Base-by-base conservation (phyloP, 1,140 invertebrate genomes). In the Hydropsyche tenuis region DNA sequence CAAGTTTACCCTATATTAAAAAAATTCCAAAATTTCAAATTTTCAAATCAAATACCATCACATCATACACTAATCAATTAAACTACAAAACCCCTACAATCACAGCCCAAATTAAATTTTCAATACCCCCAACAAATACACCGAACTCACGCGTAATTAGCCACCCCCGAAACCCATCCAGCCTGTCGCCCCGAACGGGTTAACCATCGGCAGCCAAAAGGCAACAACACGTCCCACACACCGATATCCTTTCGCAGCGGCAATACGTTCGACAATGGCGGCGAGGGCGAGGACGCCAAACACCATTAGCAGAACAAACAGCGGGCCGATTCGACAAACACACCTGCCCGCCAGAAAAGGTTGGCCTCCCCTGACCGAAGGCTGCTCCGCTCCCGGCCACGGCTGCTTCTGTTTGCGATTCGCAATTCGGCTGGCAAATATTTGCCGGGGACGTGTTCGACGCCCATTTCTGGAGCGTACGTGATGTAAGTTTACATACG, bases 261-360 rank as follows among this genome's bases (percentile, higher is more conserved):
- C 11, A 48, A 48, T 48, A 12, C 4, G 45, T 6, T 48, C 45
- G 45, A 48, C 45, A 48, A n/a, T 12, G 45, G 16, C 45, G 45
- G 4, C 37, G n/a, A n/a, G n/a, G n/a, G n/a, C n/a, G n/a, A n/a
- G n/a, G n/a, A 18, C 20, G 63, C 14, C 30, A 65, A 65, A 65
- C 63, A 65, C 63, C 63, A 65, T 65, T 65, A 65, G 63, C 63
- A 65, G 42, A 65, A 65, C 63, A 65, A 65, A 65, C 63, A 65
- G 63, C 27, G 16, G 30, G 30, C 63, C 63, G 63, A 65, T 43
- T 65, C 63, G 63, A 22, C 23, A 25, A 23, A 23, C 16, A 65
- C 63, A 65, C 63, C 27, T 42, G 30, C 63, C 7, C 63, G 63
- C 16, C 63, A 23, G 63, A 65, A 65, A 65, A 65, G 63, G 63